A percentile compares a stretch with the other conserved stretches of the same genome.
These are phyloP conservation scores for Eudorcas thomsonii DNA, from an alignment of 2,113 vertebrate genomes.

Conservation along the genomic window DNA sequence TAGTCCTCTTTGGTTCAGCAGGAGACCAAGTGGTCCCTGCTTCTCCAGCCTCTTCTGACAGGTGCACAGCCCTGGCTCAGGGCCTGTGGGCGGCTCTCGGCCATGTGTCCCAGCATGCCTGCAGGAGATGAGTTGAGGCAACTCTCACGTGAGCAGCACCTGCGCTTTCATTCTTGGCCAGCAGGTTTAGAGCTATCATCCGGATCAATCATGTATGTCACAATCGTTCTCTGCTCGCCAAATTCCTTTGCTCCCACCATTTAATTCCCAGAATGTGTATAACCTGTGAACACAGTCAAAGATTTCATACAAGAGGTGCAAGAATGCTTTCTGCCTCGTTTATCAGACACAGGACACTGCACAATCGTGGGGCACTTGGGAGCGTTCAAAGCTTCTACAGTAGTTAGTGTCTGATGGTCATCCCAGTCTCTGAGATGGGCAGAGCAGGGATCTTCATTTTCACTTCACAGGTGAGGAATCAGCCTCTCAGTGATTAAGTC, in stretches of 20 bases:
- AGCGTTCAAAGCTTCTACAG: neutral
- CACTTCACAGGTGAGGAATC: neutral
- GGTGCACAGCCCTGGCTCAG: neutral
- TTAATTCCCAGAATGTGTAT: neutral
- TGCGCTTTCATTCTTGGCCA: neutral
- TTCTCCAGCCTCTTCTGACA: neutral
- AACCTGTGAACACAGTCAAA: neutral
- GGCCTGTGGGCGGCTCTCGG: neutral
- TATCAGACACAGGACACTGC: neutral
- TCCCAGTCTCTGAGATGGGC: neutral
- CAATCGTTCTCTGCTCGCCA: neutral
- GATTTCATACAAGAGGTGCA: neutral
- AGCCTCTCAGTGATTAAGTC: neutral
- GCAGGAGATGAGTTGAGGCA: neutral
- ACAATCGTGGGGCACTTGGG: neutral
- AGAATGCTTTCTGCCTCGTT: neutral
- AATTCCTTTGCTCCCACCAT: neutral
- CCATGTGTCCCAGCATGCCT: neutral
- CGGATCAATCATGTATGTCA: neutral
- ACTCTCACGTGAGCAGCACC: neutral
- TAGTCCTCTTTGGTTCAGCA: neutral
- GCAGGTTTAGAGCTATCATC: neutral
- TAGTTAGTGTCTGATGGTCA: neutral
- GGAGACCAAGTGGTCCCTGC: neutral
- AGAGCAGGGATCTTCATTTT: neutral